Conservation (phyloP, 2,888 invertebrate species). For the Pseudococcus jackbeardsleyi region DNA sequence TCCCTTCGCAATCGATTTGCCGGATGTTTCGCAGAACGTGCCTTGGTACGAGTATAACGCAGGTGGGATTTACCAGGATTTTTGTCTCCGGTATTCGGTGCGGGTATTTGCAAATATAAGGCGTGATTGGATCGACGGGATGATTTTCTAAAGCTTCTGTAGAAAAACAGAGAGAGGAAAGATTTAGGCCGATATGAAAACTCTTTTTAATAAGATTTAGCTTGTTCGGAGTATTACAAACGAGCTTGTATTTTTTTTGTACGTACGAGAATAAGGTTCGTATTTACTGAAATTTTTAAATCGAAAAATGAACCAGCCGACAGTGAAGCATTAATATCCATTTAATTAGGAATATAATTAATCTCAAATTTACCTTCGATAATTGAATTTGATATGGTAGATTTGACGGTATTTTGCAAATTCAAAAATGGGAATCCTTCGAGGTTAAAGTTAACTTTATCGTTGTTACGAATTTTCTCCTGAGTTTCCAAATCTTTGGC, state of each 20-base stretch:
- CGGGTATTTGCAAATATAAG: slow-evolving; percentile 13
- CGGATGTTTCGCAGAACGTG: slow-evolving; percentile 26
- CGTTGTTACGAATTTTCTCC: slow-evolving; percentile 47
- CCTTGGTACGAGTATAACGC: slow-evolving; percentile 46
- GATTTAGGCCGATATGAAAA: slow-evolving; percentile 3
- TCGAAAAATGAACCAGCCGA: too few species aligned
- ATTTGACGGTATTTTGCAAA: background rate
- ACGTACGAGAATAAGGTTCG: too few species aligned
- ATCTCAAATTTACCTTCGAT: slow-evolving; percentile 10
- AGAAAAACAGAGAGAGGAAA: background rate
- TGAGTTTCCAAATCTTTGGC: slow-evolving; percentile 21
- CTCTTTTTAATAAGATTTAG: slow-evolving; percentile 38
- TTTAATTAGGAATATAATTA: background rate
- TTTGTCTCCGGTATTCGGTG: slow-evolving; percentile 39
- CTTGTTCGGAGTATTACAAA: background rate
- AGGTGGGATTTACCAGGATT: slow-evolving; percentile 29
- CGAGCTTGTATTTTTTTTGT: background rate
- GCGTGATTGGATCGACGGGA: slow-evolving; percentile 53
- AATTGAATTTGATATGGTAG: background rate
- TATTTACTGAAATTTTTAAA: too few species aligned
- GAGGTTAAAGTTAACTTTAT: slow-evolving; percentile 38
- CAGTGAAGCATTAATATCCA: too few species aligned
- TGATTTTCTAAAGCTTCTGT: slow-evolving; percentile 54
- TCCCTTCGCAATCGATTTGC: slow-evolving; percentile 4
- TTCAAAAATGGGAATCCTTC: slow-evolving; percentile 37